phyloP scores from a whole-genome alignment of 1,140 invertebrate species.

The Drosophila punjabiensis region DNA sequence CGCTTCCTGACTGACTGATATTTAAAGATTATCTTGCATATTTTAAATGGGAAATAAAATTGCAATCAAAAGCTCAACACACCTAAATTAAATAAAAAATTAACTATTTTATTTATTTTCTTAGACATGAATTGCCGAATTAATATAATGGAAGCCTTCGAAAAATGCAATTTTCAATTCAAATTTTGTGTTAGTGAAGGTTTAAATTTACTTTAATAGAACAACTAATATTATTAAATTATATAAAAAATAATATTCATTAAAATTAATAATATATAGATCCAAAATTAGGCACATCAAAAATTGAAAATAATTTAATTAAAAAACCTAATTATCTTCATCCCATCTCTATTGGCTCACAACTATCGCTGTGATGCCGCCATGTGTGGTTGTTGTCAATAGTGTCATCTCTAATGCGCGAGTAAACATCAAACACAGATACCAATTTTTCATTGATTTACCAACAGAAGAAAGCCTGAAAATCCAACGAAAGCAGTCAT shows the following conservation, averaged over 20 bases:
- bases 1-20: background rate
- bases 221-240: too few species aligned
- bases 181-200: background rate
- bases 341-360: background rate
- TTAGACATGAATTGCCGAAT: background rate
- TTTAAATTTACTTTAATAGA: background rate
- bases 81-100: background rate
- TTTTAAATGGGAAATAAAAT: background rate
- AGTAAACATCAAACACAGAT: background rate
- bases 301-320: background rate
- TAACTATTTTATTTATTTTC: background rate
- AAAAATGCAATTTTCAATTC: background rate
- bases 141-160: background rate
- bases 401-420: background rate
- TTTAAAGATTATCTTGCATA: background rate
- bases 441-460: constrained; percentile 1
- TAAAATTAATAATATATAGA: background rate
- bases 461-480: too few species aligned
- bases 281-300: background rate
- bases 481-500: background rate
- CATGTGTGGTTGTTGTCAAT: background rate
- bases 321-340: background rate
- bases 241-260: too few species aligned
- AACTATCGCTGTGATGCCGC: background rate
- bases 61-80: background rate